Base-by-base conservation (phyloP, 2,888 invertebrate species). In the Blomia tropicalis region DNA sequence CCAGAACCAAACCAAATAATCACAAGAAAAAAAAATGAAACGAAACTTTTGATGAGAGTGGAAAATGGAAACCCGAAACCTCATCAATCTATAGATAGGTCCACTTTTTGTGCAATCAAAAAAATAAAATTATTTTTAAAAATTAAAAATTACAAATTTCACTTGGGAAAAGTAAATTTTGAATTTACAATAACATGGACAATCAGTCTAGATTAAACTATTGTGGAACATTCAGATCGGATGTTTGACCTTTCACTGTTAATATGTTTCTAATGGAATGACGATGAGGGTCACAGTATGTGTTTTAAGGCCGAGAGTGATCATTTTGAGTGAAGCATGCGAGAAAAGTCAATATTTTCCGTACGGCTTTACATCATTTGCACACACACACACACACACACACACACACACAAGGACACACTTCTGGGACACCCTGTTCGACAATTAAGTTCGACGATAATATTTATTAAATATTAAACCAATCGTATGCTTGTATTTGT, bases 261-360 rank as follows among this genome's bases (percentile, higher is more conserved):
- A 41, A 41, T 17, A 41, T 41, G 14, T n/a, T 41, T 14, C 41
- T 41, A 41, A 41, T 41, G 41, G 41, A 14, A 41, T 47, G 41
- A 47, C 22, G n/a, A 11, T 27, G 7, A 14, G 22, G 51, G 51
- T 47, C 7, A 47, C 41, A 41, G 14, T n/a, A 41, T n/a, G n/a
- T n/a, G 41, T 41, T 14, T 41, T 41, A 14, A 7, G 7, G n/a
- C 5, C 51, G 7, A 27, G 14, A 47, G 51, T 47, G 51, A n/a
- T 11, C 51, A 47, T n/a, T n/a, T n/a, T n/a, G n/a, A n/a, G n/a
- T n/a, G n/a, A n/a, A n/a, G n/a, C n/a, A n/a, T n/a, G n/a, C 51
- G 51, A 47, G 51, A 47, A 47, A 47, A 27, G 51, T 47, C 22
- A 47, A 47, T 47, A 47, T 47, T 47, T 22, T 19, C 51, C 51